A percentile compares a stretch with the other conserved stretches of the same genome.
Evolutionary conservation across 2,797 vertebrate species (phyloP).

Genomic region (Cichlasoma orientale): DNA sequence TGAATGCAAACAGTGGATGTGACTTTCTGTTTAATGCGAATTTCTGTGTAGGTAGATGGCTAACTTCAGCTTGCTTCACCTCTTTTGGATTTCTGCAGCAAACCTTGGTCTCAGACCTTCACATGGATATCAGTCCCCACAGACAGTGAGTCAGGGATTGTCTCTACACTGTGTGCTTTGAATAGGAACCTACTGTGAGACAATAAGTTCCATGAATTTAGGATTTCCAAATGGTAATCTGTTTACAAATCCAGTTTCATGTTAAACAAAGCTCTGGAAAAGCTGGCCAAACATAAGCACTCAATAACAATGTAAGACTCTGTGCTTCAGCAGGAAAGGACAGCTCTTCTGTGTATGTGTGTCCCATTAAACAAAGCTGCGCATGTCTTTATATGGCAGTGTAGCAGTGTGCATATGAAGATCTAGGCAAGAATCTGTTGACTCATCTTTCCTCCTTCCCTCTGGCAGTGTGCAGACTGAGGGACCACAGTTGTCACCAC

Average conservation of each 20-base stretch:
- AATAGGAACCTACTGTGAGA: constrained; percentile 10
- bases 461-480: constrained; percentile 45
- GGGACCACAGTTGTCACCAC: constrained; percentile 55
- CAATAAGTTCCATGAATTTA: neutral
- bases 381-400: constrained; percentile 64
- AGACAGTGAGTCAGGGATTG: neutral
- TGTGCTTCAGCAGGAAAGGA: constrained; percentile 9
- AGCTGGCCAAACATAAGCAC: constrained; percentile 16
- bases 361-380: constrained; percentile 32
- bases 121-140: neutral
- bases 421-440: constrained; percentile 53
- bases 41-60: neutral
- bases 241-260: constrained; percentile 19
- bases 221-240: constrained; percentile 3
- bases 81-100: neutral
- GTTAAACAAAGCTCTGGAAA: constrained; percentile 31
- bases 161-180: neutral
- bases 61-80: neutral
- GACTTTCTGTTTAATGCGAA: neutral
- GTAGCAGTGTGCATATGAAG: constrained; percentile 21
- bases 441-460: constrained; percentile 50
- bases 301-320: constrained; percentile 2
- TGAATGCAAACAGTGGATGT: neutral
- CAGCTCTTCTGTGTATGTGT: constrained; percentile 8
- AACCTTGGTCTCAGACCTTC: neutral